Evolutionary conservation across 2,113 vertebrate species (phyloP), one percentile per base, ranked within the genome.

Genomic region (Chlorodrepanis virens): DNA sequence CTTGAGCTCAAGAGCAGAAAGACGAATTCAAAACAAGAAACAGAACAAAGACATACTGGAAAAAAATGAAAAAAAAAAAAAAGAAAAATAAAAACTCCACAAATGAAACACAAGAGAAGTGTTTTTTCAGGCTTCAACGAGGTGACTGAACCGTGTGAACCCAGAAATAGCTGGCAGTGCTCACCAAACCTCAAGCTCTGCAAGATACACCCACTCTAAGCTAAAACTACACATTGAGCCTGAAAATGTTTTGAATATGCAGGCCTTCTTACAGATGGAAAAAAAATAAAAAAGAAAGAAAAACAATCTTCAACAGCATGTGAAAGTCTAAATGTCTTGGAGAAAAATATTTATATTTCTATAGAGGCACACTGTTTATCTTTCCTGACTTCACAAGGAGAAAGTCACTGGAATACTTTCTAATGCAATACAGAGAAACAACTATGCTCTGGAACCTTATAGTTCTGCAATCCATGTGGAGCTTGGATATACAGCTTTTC

Each of bases 321-420:
- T 69, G 45, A 61, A 90, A 92, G 53, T 76, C 79, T 65, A 79
- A 83, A 92, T 49, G 63, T 25, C 72, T 84, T 54, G 39, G 28
- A 89, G 52, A 90, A 93, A 95, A 93, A 87, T 82, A 93, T 95
- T 95, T 92, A 29, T 64, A 77, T 68, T 90, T 91, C 74, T 77
- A 28, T 28, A 91, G 67, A 96, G 71, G 40, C n/a, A 67, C 14
- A 24, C 17, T 83, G 68, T 83, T 93, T 83, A 64, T 87, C 69
- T 78, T 89, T 61, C 16, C 57, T 14, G 39, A 72, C 67, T 83
- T 86, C 84, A 75, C 16, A 31, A 39, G 22, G 17, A 87, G 42
- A 78, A 88, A 80, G 59, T 53, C 11, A 5, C 63, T 53, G 70
- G 56, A 93, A 89, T 49, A 33, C 39, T 59, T 93, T 93, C 45